Conservation (phyloP, 1,140 invertebrate genomes). For the Doryteuthis pealeii region DNA sequence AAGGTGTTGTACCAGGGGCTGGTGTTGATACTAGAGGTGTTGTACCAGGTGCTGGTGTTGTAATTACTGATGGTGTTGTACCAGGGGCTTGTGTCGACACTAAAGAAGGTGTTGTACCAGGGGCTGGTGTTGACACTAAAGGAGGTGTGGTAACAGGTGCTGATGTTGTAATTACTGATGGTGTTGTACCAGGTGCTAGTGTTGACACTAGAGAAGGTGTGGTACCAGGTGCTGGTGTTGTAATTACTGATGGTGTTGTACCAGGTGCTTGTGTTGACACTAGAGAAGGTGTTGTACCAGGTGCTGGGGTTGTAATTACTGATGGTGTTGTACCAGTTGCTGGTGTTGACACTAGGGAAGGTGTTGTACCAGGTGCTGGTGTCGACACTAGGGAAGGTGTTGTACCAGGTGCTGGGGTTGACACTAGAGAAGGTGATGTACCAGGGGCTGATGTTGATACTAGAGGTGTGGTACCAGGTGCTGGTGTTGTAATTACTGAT, state of each 20-base stretch:
- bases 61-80: too few species aligned
- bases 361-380: neutral
- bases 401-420: conserved; percentile 13
- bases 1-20: too few species aligned
- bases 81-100: neutral
- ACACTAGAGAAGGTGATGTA: neutral
- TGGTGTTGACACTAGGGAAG: too few species aligned
- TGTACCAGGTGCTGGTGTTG: too few species aligned
- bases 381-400: too few species aligned
- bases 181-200: neutral
- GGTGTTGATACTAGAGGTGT: too few species aligned
- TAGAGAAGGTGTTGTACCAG: too few species aligned
- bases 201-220: neutral
- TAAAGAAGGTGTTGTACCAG: conserved; percentile 8
- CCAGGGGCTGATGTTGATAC: neutral
- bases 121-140: neutral
- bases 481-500: too few species aligned
- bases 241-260: too few species aligned
- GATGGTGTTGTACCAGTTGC: neutral
- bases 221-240: neutral
- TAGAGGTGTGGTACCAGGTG: neutral
- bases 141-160: neutral
- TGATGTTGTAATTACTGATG: neutral
- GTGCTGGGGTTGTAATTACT: too few species aligned
- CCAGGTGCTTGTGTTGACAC: too few species aligned